Evolutionary conservation across 2,888 invertebrate species (phyloP).

Genomic region (Nomada goodeniana): DNA sequence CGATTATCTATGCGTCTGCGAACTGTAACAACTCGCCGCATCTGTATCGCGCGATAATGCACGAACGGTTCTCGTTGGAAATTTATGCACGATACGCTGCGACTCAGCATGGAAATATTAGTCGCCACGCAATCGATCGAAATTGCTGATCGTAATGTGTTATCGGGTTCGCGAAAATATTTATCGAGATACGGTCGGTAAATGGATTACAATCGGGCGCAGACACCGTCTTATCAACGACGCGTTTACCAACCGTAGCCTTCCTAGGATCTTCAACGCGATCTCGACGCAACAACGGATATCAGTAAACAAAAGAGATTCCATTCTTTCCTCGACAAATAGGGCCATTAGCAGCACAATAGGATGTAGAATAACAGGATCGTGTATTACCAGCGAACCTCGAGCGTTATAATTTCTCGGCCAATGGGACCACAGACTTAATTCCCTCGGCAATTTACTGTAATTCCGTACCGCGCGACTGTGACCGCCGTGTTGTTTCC

Average conservation of each 20-base stretch:
- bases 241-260: not conserved
- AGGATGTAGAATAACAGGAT: not conserved
- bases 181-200: not conserved
- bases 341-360: too few relatives aligned
- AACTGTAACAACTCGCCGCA: not conserved
- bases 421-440: slow-evolving; percentile 12
- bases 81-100: not conserved
- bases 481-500: too few relatives aligned
- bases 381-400: not conserved
- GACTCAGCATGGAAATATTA: not conserved
- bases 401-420: not conserved
- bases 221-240: slow-evolving; percentile 2
- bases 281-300: too few relatives aligned
- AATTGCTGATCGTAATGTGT: not conserved
- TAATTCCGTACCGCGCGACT: too few relatives aligned
- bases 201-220: slow-evolving; percentile 3
- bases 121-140: not conserved
- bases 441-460: not conserved
- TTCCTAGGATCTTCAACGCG: not conserved
- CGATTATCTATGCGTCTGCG: not conserved
- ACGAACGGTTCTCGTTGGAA: not conserved
- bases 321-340: too few relatives aligned
- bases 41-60: not conserved
- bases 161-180: slow-evolving; percentile 38
- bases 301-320: too few relatives aligned